Conservation (phyloP, 1,140 invertebrate species). For the Scaptomyza graminum region DNA sequence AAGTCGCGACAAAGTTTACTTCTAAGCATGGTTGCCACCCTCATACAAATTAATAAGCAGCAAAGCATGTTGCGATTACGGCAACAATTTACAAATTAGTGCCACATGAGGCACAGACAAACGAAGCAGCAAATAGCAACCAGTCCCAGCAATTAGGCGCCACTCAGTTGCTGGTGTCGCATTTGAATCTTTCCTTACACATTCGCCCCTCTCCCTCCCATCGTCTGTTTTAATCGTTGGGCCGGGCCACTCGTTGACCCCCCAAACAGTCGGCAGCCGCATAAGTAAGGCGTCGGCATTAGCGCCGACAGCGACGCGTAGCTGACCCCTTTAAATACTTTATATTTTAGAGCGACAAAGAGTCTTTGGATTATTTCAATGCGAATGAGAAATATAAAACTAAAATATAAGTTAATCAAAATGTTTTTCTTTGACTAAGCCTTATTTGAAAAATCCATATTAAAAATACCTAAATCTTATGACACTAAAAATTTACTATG, state of each 20-base stretch:
- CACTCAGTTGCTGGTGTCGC: constrained; percentile 39
- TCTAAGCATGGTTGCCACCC: constrained; percentile 47
- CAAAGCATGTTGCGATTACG: constrained; percentile 70
- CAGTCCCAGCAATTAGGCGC: constrained; percentile 63
- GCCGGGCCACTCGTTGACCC: constrained; percentile 22
- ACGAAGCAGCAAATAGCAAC: constrained; percentile 16
- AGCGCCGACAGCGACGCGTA: constrained; percentile 50
- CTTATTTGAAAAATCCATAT: not conserved
- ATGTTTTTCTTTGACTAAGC: not conserved
- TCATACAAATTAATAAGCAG: constrained; percentile 76
- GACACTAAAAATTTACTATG: not conserved
- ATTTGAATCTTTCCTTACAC: constrained; percentile 30
- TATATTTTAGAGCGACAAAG: constrained; percentile 2
- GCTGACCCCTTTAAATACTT: constrained; percentile 46
- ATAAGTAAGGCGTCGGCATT: constrained; percentile 59
- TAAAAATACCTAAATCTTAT: no score
- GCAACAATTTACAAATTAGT: constrained; percentile 81
- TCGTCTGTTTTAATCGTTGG: constrained; percentile 18
- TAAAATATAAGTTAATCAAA: not conserved
- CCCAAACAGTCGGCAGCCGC: constrained; percentile 45
- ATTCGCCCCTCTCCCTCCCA: not conserved
- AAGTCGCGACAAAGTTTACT: constrained; percentile 27
- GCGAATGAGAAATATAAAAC: not conserved
- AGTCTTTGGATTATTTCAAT: constrained; percentile 5
- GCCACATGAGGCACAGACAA: constrained; percentile 70